Evolutionary conservation across 2,888 invertebrate genomes (phyloP).

Genomic region (Meiosimyza platycephala): DNA sequence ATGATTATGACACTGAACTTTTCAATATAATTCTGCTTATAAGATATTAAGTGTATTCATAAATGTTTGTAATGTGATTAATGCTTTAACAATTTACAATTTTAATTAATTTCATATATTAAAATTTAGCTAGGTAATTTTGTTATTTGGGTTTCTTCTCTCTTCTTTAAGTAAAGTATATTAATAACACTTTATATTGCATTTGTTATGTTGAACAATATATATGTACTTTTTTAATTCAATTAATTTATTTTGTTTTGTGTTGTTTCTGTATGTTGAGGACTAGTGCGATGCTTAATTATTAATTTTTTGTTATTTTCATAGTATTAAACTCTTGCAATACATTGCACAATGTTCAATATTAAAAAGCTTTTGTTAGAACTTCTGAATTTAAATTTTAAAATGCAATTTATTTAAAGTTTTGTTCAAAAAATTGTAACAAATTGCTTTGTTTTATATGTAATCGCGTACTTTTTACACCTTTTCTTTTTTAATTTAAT

Average conservation of each 20-base stretch:
- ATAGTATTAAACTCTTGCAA: slow-evolving; percentile 2
- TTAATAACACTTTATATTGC: slow-evolving; percentile 29
- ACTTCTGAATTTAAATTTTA: slow-evolving; percentile 15
- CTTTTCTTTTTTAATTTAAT: too few species aligned
- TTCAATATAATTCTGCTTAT: slow-evolving; percentile 20
- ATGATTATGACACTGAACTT: slow-evolving; percentile 31
- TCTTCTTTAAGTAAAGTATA: background rate
- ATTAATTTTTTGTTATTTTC: background rate
- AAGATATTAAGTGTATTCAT: slow-evolving; percentile 21
- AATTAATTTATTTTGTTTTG: background rate
- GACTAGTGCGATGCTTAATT: slow-evolving; percentile 20
- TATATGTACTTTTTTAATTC: slow-evolving; percentile 9
- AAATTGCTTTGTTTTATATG: background rate
- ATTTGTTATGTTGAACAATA: slow-evolving; percentile 15
- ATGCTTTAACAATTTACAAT: slow-evolving; percentile 32
- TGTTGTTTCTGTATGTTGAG: background rate
- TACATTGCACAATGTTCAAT: slow-evolving; percentile 13
- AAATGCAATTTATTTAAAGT: slow-evolving; percentile 19
- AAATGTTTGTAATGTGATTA: slow-evolving; percentile 27
- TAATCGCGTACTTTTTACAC: too few species aligned
- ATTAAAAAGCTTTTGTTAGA: slow-evolving; percentile 13
- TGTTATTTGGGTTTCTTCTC: background rate
- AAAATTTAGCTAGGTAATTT: slow-evolving; percentile 22
- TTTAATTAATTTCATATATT: slow-evolving; percentile 25
- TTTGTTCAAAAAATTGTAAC: background rate